These are phyloP conservation scores for Dolichotis patagonum DNA, from an alignment of 2,113 vertebrate species.

Conservation along the genomic window DNA sequence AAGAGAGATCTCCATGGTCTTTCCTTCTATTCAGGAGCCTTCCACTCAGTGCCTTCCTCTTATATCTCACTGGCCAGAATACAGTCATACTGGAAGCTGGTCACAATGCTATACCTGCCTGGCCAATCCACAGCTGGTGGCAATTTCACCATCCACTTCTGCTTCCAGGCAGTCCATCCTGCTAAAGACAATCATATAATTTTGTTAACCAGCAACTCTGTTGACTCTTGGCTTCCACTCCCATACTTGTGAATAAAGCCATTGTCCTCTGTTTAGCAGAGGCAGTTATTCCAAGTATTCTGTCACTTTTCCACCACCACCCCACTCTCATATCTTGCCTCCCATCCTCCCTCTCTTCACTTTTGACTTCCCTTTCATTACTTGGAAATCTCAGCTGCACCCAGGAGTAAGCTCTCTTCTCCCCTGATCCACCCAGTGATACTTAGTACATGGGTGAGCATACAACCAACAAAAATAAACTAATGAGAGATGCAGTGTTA, in stretches of 20 bases:
- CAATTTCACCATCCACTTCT: neutral
- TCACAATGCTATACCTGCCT: neutral
- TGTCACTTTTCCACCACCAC: neutral
- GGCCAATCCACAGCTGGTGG: neutral
- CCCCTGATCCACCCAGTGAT: too few species aligned
- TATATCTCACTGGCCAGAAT: neutral
- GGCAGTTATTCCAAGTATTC: neutral
- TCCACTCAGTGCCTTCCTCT: neutral
- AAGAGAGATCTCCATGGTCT: neutral
- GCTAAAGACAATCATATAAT: conserved; percentile 1
- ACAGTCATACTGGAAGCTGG: neutral
- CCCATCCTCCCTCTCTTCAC: neutral
- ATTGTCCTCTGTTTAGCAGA: neutral
- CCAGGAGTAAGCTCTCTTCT: neutral
- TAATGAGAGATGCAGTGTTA: accelerated
- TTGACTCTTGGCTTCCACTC: neutral
- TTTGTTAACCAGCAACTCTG: neutral
- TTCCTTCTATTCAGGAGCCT: neutral
- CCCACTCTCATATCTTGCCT: neutral
- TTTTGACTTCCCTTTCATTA: neutral
- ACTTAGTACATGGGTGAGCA: neutral
- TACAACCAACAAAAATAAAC: neutral
- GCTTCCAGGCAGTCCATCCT: neutral
- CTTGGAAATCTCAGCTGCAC: neutral
- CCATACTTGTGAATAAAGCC: neutral